These are phyloP conservation scores for Tinamus guttatus DNA, from an alignment of 2,113 vertebrate genomes.

Conservation along the genomic window DNA sequence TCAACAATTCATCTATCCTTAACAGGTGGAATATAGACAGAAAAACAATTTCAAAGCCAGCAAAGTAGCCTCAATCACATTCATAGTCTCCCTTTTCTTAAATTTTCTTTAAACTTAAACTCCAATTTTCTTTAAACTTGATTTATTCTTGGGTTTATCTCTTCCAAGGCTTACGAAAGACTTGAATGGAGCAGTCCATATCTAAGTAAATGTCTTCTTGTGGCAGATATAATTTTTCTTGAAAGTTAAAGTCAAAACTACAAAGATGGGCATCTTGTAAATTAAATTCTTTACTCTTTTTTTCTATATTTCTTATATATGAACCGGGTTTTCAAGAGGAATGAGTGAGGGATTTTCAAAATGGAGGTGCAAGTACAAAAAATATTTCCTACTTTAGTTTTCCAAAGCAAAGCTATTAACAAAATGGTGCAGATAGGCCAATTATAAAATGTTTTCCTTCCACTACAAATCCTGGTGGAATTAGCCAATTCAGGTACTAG, in stretches of 20 bases:
- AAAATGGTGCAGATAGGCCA: not conserved
- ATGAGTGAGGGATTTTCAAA: conserved; percentile 32
- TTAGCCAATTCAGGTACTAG: too few species aligned
- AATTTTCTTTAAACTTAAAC: too few species aligned
- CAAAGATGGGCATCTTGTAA: conserved; percentile 28
- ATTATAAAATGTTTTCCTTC: not conserved
- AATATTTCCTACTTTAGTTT: not conserved
- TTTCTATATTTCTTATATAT: conserved; percentile 9
- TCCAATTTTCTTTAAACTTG: not conserved
- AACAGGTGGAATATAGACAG: not conserved
- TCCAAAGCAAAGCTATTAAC: not conserved
- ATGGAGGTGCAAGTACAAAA: conserved; percentile 2
- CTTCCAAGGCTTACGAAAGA: conserved; percentile 37
- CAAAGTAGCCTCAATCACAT: not conserved
- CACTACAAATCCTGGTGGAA: not conserved
- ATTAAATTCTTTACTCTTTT: conserved; percentile 53
- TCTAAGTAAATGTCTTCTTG: conserved; percentile 43
- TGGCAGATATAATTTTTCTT: conserved; percentile 26
- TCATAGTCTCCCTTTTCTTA: not conserved
- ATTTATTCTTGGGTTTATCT: conserved; percentile 40
- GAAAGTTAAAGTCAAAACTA: conserved; percentile 55
- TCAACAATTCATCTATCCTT: not conserved
- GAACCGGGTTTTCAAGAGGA: conserved; percentile 42
- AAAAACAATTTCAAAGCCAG: conserved; percentile 7
- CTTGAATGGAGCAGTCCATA: conserved; percentile 34